Base-by-base conservation (phyloP, 2,113 vertebrate species). In the Nestor notabilis region DNA sequence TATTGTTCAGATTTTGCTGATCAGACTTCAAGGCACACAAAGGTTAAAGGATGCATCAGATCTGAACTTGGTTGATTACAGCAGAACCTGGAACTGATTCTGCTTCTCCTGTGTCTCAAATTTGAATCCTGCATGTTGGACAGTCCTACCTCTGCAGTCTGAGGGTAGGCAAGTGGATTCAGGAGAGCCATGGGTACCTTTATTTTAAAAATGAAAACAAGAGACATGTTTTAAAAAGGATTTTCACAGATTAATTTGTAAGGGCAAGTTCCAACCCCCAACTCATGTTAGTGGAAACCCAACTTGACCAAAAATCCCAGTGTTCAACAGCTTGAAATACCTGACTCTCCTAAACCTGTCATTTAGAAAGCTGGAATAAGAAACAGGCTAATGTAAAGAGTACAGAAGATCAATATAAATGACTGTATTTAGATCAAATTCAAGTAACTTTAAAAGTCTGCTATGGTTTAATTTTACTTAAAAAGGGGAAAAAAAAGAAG, bases 231-330 rank as follows among this genome's bases (percentile, higher is more conserved):
- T 84, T 33, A 1, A 23, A 88, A 80, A 44, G 2, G 4, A 17
- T 29, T 4, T 49, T 88, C 28, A 53, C 7, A 66, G 81, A 46
- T 27, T 41, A 17, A 58, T 75, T 63, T 43, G 1, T 37, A 20
- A 83, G 10, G 9, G 5, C 20, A 63, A 52, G 8, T 70, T 70
- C n/a, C 66, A 29, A 53, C 31, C 18, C 8, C 6, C 9, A 60
- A 2, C 3, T 74, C 25, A 19, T 23, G 3, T 37, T 35, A 28
- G 1, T 15, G 10, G 13, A n/a, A 43, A 53, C 2, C 0, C 7
- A 64, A 3, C 3, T 44, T 70, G n/a, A n/a, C 4, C 3, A n/a
- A 49, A 90, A 76, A 86, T 65, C 17, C 10, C 2, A 16, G 5
- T 10, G 28, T 44, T 44, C 25, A 29, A 31, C 4, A 12, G 5